Percentiles rank a stretch among this genome's conserved stretches.
phyloP scores from a whole-genome alignment of 2,797 vertebrate species.

The Staurois parvus region DNA sequence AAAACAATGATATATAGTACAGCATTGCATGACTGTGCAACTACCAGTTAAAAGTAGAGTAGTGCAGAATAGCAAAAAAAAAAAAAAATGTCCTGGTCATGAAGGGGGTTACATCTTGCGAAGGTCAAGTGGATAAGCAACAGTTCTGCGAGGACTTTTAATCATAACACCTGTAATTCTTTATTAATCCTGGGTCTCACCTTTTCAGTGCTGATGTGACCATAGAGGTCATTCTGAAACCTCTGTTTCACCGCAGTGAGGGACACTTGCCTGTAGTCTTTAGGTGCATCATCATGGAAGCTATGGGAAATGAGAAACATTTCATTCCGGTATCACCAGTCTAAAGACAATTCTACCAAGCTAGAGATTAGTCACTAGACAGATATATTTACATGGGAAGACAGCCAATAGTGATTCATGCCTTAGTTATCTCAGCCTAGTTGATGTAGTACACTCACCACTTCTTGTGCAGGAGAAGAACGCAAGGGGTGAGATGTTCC shows the following conservation, averaged over 20 bases:
- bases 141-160: too few relatives aligned
- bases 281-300: slow-evolving; percentile 92
- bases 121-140: too few relatives aligned
- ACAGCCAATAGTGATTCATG: slow-evolving; percentile 18
- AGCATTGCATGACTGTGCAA: too few relatives aligned
- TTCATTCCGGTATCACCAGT: not conserved
- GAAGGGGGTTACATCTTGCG: too few relatives aligned
- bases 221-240: slow-evolving; percentile 90
- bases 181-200: slow-evolving; percentile 70
- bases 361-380: slow-evolving; percentile 21
- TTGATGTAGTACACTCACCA: slow-evolving; percentile 79
- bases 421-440: not conserved
- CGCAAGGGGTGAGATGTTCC: slow-evolving; percentile 84
- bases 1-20: too few relatives aligned
- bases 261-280: slow-evolving; percentile 92
- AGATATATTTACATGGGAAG: not conserved
- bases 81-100: too few relatives aligned
- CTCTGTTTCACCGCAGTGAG: slow-evolving; percentile 94
- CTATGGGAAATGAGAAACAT: slow-evolving; percentile 69
- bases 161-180: not conserved
- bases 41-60: too few relatives aligned
- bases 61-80: too few relatives aligned
- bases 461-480: slow-evolving; percentile 88
- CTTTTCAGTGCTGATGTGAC: slow-evolving; percentile 88
- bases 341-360: not conserved